phyloP scores from a whole-genome alignment of 1,140 invertebrate species.

The Cherax quadricarinatus region DNA sequence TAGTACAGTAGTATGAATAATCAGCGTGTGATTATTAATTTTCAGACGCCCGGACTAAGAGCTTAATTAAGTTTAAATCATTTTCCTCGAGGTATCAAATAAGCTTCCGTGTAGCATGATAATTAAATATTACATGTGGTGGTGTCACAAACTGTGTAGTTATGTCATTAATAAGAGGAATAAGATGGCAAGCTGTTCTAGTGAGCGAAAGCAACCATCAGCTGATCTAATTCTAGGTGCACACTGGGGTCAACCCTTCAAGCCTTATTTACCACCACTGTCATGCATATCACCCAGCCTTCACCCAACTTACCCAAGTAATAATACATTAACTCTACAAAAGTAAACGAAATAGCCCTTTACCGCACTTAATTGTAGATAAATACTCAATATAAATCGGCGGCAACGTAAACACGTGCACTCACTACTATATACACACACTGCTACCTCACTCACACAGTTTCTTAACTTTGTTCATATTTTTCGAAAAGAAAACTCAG shows the following conservation, averaged over 20 bases:
- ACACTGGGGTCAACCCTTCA: neutral
- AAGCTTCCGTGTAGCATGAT: too few species aligned
- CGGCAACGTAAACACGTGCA: neutral
- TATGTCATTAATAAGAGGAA: too few species aligned
- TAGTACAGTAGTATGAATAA: too few species aligned
- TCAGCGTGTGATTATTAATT: too few species aligned
- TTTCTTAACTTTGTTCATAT: neutral
- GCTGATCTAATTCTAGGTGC: conserved; percentile 5
- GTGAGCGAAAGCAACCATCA: neutral
- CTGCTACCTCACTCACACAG: neutral
- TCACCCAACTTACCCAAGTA: neutral
- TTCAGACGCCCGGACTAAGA: too few species aligned
- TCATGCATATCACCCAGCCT: neutral
- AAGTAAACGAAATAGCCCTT: neutral
- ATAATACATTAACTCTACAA: neutral
- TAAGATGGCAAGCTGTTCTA: too few species aligned
- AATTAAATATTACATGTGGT: too few species aligned
- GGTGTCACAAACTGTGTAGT: too few species aligned
- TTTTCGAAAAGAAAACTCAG: neutral
- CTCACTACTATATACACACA: neutral
- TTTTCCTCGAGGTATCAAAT: too few species aligned
- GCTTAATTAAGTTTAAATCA: too few species aligned
- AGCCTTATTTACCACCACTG: too few species aligned
- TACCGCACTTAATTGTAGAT: neutral
- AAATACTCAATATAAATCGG: neutral